Base-by-base conservation (phyloP, 1,140 invertebrate genomes). In the Battus philenor region DNA sequence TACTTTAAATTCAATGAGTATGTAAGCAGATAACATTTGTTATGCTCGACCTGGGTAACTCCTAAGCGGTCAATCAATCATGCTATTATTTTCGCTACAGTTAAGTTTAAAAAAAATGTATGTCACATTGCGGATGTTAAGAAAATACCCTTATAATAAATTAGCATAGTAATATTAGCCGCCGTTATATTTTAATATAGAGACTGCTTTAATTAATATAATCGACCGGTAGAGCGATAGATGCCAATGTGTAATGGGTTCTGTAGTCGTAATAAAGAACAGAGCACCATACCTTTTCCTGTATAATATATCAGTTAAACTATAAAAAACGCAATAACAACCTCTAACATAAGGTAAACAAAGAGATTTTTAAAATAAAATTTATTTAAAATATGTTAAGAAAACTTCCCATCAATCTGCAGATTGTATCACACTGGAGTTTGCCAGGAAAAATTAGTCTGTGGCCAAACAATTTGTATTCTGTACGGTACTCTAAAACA, bases 81-180 rank as follows among this genome's bases (percentile, higher is more conserved):
- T 80, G n/a, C n/a, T n/a, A n/a, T n/a, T n/a, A 69, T 68, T 70
- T 72, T 59, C 58, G 74, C 74, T 75, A 83, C 79, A 83, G 76
- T 83, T 83, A 83, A 65, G 61, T 75, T n/a, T 64, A 68, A 60
- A 74, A 77, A 75, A 81, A 76, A 82, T 79, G 70, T 78, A 53
- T 83, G 79, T 83, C 79, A 75, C 74, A 72, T 71, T 73, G 66
- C 73, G 70, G 74, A 79, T 78, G 69, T 54, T 66, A 67, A 71
- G 73, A 72, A 78, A 81, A 75, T 77, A 80, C 66, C 78, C 68
- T 68, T 79, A 83, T 77, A 78, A 83, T 79, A 79, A 79, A 83
- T 83, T 83, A 70, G 69, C 74, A 80, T 83, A 83, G 68, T 73
- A 78, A 77, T 78, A 67, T 68, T 65, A 54, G 48, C 45, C 47